Evolutionary conservation across 35 echinoderm and acorn worm species (phyloP), one percentile per base, ranked within the genome.

Genomic region (Lytechinus variegatus): DNA sequence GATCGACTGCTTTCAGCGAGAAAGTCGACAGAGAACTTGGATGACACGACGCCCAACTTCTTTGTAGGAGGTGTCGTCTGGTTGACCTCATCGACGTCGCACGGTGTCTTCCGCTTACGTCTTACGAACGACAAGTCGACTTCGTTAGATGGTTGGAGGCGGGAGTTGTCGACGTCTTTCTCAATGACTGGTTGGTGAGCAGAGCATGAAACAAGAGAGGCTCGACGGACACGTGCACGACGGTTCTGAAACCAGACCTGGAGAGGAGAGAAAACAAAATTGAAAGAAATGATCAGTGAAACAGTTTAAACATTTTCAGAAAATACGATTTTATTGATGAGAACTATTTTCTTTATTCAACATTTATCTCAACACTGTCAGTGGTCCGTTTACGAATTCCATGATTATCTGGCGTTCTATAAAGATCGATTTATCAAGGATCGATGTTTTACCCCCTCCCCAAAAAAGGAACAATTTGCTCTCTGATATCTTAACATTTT

Each of bases 1-100:
- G 88, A 90, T 90, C 88, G 88, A 54, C 88, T 90, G 88, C 28
- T 90, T 14, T 44, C 9, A 90, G 88, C 33, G 10, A 90, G 88
- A 54, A 52, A 90, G 52, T 90, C 88, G 24, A 90, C 88, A 12
- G 88, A 90, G 29, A 90, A 52, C 9, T 28, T 12, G 1, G 88
- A 52, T 52, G 28, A 12, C 16, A 52, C 52, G 27, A 90, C 11
- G 88, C 13, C 24, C 29, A 52, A 14, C 88, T 90, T 90, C 88
- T 90, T 90, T 16, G 8, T 79, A 10, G 88, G 88, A 21, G 28
- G 88, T 52, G 87, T 27, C 10, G 87, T 88, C 10, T 88, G 27
- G 6, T 88, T 27, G 27, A 28, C 27, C 27, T 88, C 87, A 88
- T n/a, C 44, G 87, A 1, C 19, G 44, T 88, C 87, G 87, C 14